Conservation (phyloP, 2,797 vertebrate genomes). For the Tapera naevia region DNA sequence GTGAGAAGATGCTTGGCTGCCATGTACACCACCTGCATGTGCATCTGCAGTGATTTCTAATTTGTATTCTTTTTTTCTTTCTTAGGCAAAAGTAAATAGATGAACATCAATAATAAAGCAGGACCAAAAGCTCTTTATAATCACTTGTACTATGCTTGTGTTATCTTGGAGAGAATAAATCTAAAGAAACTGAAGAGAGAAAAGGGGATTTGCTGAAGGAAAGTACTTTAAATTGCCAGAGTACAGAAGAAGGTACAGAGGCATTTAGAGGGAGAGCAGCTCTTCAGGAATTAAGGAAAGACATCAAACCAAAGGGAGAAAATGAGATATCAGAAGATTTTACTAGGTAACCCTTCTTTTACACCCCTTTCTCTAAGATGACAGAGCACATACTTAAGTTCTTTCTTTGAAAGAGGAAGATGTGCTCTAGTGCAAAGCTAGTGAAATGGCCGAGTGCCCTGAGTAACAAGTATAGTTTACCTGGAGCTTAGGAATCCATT, state of each 20-base stretch:
- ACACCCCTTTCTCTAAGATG: neutral
- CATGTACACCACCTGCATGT: fast-evolving
- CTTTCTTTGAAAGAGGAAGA: neutral
- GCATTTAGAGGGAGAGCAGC: neutral
- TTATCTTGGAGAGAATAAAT: neutral
- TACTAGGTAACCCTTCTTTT: neutral
- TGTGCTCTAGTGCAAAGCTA: neutral
- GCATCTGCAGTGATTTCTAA: neutral
- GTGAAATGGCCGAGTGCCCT: neutral
- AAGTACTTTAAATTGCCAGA: neutral
- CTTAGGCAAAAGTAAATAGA: neutral
- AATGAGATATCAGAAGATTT: neutral
- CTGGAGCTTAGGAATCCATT: neutral
- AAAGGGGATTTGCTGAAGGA: neutral
- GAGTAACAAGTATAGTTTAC: neutral
- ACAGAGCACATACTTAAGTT: neutral
- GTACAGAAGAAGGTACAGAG: neutral
- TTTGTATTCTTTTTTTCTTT: neutral
- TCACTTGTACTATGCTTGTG: neutral
- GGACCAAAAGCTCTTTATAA: neutral
- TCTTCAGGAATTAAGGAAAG: neutral
- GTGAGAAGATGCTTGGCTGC: neutral
- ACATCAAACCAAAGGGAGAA: neutral
- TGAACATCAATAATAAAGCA: neutral
- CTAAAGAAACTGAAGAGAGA: neutral